phyloP scores from a whole-genome alignment of 2,797 vertebrate species.

The Melanotaenia nigrans region DNA sequence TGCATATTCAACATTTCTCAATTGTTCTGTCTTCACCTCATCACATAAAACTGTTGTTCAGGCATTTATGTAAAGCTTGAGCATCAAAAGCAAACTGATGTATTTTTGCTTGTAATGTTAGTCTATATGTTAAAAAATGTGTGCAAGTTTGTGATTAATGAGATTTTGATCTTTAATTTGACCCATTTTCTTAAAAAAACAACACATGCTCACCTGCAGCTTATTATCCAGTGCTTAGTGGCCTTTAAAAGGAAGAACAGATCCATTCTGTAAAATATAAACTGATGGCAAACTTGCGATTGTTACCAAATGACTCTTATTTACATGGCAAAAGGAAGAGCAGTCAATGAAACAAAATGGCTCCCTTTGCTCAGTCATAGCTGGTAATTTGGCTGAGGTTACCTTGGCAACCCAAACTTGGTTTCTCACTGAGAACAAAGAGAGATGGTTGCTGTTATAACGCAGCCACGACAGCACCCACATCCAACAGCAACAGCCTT shows the following conservation, averaged over 20 bases:
- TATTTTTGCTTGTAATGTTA: not conserved
- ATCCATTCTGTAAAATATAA: constrained; percentile 23
- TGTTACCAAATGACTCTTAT: constrained; percentile 23
- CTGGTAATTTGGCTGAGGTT: constrained; percentile 79
- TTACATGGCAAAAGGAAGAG: constrained; percentile 49
- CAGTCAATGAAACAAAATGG: constrained; percentile 81
- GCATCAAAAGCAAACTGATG: constrained; percentile 4
- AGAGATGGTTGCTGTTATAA: constrained; percentile 67
- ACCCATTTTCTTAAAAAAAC: not conserved
- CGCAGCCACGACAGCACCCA: constrained; percentile 46
- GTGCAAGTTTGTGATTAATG: not conserved
- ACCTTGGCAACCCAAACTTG: constrained; percentile 83
- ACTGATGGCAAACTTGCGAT: constrained; percentile 18
- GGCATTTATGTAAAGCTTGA: not conserved
- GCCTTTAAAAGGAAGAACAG: not conserved
- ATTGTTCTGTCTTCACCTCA: not conserved
- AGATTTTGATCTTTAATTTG: not conserved
- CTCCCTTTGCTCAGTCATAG: constrained; percentile 77
- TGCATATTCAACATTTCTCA: constrained; percentile 27
- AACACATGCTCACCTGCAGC: not conserved
- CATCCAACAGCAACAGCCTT: constrained; percentile 62
- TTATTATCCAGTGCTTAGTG: not conserved
- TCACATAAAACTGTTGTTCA: not conserved
- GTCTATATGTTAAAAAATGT: not conserved
- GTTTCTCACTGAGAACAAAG: constrained; percentile 70